A percentile compares a stretch with the other conserved stretches of the same genome.
Conservation (phyloP, 2,888 invertebrate genomes). For the Agrotis puta region DNA sequence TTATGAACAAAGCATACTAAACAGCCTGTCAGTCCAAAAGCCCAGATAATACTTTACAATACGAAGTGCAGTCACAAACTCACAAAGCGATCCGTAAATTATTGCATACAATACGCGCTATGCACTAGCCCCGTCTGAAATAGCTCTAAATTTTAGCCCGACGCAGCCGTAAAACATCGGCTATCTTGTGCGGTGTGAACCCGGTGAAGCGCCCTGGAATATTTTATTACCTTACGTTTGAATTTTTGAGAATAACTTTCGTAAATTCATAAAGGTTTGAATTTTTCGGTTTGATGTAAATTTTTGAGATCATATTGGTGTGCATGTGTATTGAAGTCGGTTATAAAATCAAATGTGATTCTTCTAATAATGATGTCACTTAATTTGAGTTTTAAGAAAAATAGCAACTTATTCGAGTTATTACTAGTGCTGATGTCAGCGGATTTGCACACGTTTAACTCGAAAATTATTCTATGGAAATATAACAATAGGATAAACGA, state of each 20-base stretch:
- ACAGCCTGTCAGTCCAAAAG: constrained; percentile 16
- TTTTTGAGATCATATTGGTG: neutral
- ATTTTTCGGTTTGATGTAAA: neutral
- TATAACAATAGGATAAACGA: too few relatives aligned
- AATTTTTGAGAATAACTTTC: constrained; percentile 58
- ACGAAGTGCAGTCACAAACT: constrained; percentile 35
- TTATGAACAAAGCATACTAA: neutral
- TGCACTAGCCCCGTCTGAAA: constrained; percentile 53
- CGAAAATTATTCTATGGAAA: too few relatives aligned
- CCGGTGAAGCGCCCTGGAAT: constrained; percentile 50
- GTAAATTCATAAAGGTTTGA: constrained; percentile 22
- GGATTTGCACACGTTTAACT: too few relatives aligned
- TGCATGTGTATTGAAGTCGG: neutral
- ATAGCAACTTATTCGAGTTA: too few relatives aligned
- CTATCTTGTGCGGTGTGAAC: constrained; percentile 59
- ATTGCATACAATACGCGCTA: constrained; percentile 51
- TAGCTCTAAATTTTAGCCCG: constrained; percentile 52
- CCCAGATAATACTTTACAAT: constrained; percentile 27
- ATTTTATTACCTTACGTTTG: constrained; percentile 56
- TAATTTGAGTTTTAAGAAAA: too few relatives aligned
- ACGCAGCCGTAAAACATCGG: constrained; percentile 56
- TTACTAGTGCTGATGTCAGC: too few relatives aligned
- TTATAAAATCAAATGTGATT: too few relatives aligned
- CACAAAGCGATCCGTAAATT: constrained; percentile 60
- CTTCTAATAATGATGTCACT: too few relatives aligned